phyloP scores from a whole-genome alignment of 1,140 invertebrate genomes.

The Drosophila sproati region DNA sequence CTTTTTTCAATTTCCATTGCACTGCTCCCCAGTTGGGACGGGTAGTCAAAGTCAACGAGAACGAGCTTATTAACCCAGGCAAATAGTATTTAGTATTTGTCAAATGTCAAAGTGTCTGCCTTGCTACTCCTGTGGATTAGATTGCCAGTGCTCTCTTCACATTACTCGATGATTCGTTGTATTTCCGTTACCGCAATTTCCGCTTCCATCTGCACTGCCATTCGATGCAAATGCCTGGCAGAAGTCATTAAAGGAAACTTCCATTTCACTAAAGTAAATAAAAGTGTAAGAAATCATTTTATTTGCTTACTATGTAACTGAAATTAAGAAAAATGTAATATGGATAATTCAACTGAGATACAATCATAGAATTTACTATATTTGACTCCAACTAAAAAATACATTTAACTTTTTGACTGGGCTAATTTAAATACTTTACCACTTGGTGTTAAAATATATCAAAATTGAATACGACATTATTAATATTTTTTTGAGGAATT shows the following conservation, averaged over 20 bases:
- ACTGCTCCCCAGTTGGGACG: conserved; percentile 34
- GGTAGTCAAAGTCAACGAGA: conserved; percentile 68
- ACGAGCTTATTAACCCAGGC: conserved; percentile 77
- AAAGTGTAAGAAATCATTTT: background rate
- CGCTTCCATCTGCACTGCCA: conserved; percentile 14
- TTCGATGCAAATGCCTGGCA: background rate
- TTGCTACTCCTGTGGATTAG: conserved; percentile 5
- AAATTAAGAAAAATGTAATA: background rate
- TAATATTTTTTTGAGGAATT: too few relatives aligned
- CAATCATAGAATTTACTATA: too few relatives aligned
- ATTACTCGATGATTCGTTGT: conserved; percentile 28
- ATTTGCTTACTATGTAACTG: background rate
- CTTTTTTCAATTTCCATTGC: conserved; percentile 11
- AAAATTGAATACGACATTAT: too few relatives aligned
- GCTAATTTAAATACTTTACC: too few relatives aligned
- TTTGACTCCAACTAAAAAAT: too few relatives aligned
- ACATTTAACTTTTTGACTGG: too few relatives aligned
- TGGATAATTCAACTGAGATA: too few relatives aligned
- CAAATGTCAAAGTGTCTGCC: conserved; percentile 60
- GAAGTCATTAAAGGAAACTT: conserved; percentile 29
- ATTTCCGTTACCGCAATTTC: conserved; percentile 53
- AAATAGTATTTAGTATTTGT: conserved; percentile 82
- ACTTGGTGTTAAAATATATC: too few relatives aligned
- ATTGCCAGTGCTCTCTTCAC: conserved; percentile 7
- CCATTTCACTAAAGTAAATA: background rate